phyloP scores from a whole-genome alignment of 2,113 vertebrate genomes.

The Thinocorus orbignyianus region DNA sequence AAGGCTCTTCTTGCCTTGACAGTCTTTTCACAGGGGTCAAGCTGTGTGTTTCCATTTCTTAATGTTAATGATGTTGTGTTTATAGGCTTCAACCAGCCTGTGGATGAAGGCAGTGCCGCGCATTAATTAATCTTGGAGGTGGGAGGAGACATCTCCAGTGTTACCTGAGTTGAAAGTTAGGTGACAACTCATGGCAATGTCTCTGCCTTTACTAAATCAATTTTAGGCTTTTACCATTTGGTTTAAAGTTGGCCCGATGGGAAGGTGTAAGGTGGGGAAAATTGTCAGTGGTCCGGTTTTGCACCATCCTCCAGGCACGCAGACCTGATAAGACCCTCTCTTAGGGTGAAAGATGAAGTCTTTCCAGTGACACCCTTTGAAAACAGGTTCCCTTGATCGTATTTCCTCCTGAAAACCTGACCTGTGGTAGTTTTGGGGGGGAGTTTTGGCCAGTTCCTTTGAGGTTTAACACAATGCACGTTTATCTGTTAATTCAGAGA shows the following conservation, averaged over 20 bases:
- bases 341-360: too few relatives aligned
- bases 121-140: not conserved
- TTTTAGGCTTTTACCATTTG: not conserved
- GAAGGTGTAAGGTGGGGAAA: not conserved
- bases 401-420: not conserved
- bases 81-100: accelerated
- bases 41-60: not conserved
- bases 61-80: not conserved
- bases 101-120: not conserved
- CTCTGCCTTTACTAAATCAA: not conserved
- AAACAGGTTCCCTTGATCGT: not conserved
- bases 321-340: not conserved
- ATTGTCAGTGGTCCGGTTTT: not conserved
- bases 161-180: not conserved
- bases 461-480: accelerated
- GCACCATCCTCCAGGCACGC: not conserved
- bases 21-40: not conserved
- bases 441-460: not conserved
- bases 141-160: not conserved
- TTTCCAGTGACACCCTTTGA: not conserved
- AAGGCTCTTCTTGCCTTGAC: not conserved
- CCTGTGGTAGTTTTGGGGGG: not conserved
- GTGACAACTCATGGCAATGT: not conserved
- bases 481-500: accelerated
- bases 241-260: not conserved